Conservation (phyloP, 2,113 vertebrate genomes). For the Terrapene triunguis region DNA sequence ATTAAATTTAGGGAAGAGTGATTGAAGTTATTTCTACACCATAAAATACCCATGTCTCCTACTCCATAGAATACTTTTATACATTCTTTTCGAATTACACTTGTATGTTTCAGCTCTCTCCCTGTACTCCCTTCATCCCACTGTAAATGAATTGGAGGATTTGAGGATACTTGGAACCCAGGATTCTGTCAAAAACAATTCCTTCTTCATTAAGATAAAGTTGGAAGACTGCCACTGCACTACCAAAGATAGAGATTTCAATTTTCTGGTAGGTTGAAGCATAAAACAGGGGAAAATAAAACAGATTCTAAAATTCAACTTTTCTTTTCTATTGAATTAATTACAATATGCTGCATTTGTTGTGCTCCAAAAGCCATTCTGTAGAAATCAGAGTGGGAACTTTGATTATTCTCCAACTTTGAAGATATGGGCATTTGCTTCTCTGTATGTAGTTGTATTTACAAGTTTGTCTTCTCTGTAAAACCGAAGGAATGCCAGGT, state of each 20-base stretch:
- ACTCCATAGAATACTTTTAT: background rate
- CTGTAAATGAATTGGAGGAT: slow-evolving; percentile 35
- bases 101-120: slow-evolving; percentile 8
- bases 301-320: slow-evolving; percentile 18
- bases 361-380: background rate
- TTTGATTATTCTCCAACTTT: background rate
- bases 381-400: background rate
- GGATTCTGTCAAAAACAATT: slow-evolving; percentile 41
- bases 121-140: background rate
- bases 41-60: slow-evolving; percentile 34
- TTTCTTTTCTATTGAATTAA: slow-evolving; percentile 59
- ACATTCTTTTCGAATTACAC: slow-evolving; percentile 1
- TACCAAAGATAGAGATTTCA: slow-evolving; percentile 47
- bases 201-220: slow-evolving; percentile 62
- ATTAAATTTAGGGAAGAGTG: slow-evolving; percentile 26
- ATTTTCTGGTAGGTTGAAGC: slow-evolving; percentile 58
- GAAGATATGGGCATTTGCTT: background rate
- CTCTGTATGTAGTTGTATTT: background rate
- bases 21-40: background rate
- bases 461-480: background rate
- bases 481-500: background rate
- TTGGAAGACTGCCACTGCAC: slow-evolving; percentile 41
- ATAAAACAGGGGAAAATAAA: slow-evolving; percentile 44
- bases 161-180: slow-evolving; percentile 35
- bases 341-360: slow-evolving; percentile 18